These are phyloP conservation scores for Urosaurus nigricauda DNA, from an alignment of 2,797 vertebrate genomes.

Conservation along the genomic window DNA sequence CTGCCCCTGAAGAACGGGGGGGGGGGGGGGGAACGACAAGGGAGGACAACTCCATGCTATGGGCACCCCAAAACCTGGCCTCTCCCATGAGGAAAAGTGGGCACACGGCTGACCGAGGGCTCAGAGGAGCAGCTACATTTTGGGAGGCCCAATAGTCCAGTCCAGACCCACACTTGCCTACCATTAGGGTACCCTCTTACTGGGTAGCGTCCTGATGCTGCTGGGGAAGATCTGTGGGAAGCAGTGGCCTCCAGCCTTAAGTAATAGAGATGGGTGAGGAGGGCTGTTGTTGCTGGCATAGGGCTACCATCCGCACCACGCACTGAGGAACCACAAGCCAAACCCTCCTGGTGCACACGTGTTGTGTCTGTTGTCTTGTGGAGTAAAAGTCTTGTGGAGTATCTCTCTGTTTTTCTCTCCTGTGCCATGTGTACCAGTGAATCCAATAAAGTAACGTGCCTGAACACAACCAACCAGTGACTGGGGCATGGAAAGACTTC, in stretches of 20 bases:
- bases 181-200: no score
- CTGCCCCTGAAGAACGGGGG: background rate
- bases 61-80: background rate
- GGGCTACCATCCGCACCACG: background rate
- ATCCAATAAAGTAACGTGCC: constrained; percentile 30
- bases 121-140: no score
- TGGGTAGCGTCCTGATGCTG: no score
- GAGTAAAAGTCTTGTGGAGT: background rate
- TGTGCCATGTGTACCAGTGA: background rate
- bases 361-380: background rate
- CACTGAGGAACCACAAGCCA: background rate
- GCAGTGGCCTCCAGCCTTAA: background rate
- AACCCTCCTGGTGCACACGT: background rate
- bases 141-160: no score
- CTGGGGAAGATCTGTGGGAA: background rate
- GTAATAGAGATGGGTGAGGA: no score
- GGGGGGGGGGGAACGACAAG: no score
- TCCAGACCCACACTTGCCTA: no score
- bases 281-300: background rate
- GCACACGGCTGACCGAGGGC: no score
- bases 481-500: background rate
- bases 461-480: background rate
- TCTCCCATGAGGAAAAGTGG: no score
- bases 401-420: background rate
- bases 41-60: no score